Base-by-base conservation (phyloP, 2,113 vertebrate species). In the Peromyscus californicus region DNA sequence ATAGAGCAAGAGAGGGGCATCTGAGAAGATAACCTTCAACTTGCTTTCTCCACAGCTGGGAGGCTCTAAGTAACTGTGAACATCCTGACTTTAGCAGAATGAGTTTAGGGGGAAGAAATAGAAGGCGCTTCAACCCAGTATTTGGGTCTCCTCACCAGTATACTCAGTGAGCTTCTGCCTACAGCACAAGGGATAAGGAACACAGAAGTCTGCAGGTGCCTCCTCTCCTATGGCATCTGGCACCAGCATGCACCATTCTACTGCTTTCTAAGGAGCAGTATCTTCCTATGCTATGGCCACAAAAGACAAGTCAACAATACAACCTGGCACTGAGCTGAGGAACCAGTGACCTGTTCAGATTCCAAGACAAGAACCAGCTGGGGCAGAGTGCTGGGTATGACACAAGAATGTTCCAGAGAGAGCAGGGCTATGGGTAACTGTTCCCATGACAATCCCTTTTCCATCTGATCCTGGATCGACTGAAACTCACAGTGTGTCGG, bases 141-240 rank as follows among this genome's bases (percentile, higher is more conserved):
- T 48, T 26, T 29, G 36, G 8, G 51, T 54, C 5, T 67, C 15
- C 31, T 51, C 13, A 1, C 82, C 12, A 0, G 0, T 0, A 0
- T 29, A 5, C 1, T 9, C 51, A 33, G 0, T 0, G 59, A 57
- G n/a, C 48, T 1, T 10, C 7, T 3, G 16, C 3, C 48, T 0
- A 3, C 45, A 9, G 45, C 1, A 10, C 8, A n/a, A 0, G 13
- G 39, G 61, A 54, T 0, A 11, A 1, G 24, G 63, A n/a, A 48
- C 15, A 12, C 3, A 0, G 6, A 26, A 54, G 8, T 36, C 48
- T 13, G 31, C 36, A 0, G 7, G 7, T 7, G 0, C 57, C 13
- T n/a, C 88, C 21, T 51, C 86, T 39, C 70, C 4, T 10, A 0
- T 3, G 1, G 45, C 31, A 24, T 29, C 61, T 29, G 21, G 13